Evolutionary conservation across 1,140 invertebrate genomes (phyloP).

Genomic region (Drosophila neocordata): DNA sequence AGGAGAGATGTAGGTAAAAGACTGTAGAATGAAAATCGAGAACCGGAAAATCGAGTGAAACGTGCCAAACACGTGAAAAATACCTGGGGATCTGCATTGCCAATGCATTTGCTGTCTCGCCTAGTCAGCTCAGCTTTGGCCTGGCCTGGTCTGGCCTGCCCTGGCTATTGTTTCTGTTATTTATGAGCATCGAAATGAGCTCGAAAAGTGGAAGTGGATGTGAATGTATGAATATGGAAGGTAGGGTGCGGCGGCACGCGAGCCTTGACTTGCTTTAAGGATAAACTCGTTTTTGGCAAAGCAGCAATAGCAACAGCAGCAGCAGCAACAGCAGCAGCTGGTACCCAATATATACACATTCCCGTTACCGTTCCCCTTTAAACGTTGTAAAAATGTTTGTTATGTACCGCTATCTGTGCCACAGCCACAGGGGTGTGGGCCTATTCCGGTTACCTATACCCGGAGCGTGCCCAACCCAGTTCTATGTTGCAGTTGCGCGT

Average conservation of each 20-base stretch:
- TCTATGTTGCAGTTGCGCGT: constrained; percentile 46
- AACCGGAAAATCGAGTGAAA: constrained; percentile 90
- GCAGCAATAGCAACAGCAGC: constrained; percentile 40
- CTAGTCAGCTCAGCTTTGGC: neutral
- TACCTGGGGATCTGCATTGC: constrained; percentile 89
- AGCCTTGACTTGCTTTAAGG: constrained; percentile 49
- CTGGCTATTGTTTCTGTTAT: constrained; percentile 58
- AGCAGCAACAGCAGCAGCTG: constrained; percentile 48
- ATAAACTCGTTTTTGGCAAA: constrained; percentile 75
- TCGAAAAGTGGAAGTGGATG: constrained; percentile 16
- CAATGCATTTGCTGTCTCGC: constrained; percentile 5
- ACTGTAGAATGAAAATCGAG: constrained; percentile 47
- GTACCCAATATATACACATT: constrained; percentile 7
- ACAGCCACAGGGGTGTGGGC: constrained; percentile 37
- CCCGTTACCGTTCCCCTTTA: neutral
- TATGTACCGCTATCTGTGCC: constrained; percentile 43
- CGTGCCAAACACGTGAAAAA: constrained; percentile 93
- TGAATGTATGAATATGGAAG: neutral
- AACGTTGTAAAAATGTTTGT: constrained; percentile 8
- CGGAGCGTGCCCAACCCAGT: constrained; percentile 60
- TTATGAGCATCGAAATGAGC: constrained; percentile 76
- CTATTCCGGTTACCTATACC: neutral
- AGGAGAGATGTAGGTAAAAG: no score
- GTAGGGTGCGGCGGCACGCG: constrained; percentile 44
- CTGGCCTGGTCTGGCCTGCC: neutral